Evolutionary conservation across 2,113 vertebrate species (phyloP).

Genomic region (Brevimyrus niger): DNA sequence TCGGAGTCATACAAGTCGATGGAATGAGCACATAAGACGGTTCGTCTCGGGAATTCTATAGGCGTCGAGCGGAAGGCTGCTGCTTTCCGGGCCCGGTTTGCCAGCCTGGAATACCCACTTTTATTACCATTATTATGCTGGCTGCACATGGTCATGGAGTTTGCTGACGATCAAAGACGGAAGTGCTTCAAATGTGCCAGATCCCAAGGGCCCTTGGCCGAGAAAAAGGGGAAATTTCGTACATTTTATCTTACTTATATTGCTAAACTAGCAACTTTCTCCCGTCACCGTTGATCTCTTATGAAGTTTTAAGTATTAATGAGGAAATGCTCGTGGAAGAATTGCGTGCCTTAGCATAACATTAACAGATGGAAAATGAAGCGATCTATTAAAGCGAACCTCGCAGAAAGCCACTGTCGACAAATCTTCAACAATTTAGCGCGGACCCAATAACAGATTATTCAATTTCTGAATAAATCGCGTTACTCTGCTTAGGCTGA

Average conservation of each 20-base stretch:
- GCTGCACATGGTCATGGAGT: background rate
- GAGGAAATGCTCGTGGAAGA: conserved; percentile 2
- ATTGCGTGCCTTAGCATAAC: background rate
- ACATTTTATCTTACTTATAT: conserved; percentile 3
- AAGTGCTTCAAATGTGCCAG: background rate
- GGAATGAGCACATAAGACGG: background rate
- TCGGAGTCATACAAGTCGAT: background rate
- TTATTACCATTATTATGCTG: background rate
- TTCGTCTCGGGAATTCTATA: conserved; percentile 4
- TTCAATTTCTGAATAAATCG: conserved; percentile 17
- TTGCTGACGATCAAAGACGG: background rate
- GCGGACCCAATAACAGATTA: conserved; percentile 17
- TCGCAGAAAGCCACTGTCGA: background rate
- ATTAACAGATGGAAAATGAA: background rate
- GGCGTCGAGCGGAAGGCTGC: background rate
- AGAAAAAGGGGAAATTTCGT: background rate
- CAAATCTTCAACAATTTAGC: conserved; percentile 19
- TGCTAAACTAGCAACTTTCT: conserved; percentile 9
- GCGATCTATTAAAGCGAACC: conserved; percentile 8
- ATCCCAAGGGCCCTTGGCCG: background rate
- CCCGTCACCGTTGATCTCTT: background rate
- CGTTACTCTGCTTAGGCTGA: conserved; percentile 16
- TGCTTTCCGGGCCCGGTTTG: background rate
- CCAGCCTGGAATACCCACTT: background rate
- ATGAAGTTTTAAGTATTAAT: background rate